Conservation (phyloP, 1,140 invertebrate species). For the Nasonia giraulti region DNA sequence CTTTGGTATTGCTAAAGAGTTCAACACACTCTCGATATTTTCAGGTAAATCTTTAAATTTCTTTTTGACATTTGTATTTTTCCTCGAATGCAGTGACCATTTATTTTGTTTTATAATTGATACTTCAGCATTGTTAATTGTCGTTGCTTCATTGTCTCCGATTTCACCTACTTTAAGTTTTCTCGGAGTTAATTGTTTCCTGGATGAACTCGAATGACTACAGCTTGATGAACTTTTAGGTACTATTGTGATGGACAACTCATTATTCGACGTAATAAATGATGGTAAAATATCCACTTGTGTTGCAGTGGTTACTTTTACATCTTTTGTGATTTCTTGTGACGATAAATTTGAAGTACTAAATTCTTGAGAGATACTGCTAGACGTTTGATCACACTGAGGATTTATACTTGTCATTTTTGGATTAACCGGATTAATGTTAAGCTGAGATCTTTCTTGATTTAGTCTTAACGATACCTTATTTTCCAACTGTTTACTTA, state of each 20-base stretch:
- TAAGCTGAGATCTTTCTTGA: background rate
- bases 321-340: background rate
- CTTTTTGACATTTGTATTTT: constrained; percentile 6
- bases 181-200: constrained; percentile 44
- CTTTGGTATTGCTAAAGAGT: constrained; percentile 37
- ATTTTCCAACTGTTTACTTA: background rate
- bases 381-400: background rate
- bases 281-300: constrained; percentile 47
- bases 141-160: background rate
- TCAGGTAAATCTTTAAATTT: constrained; percentile 34
- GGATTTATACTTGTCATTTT: background rate
- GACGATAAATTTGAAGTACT: background rate
- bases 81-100: background rate
- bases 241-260: constrained; percentile 38
- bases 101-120: constrained; percentile 28
- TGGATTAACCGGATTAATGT: background rate
- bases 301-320: constrained; percentile 36
- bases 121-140: background rate
- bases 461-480: background rate
- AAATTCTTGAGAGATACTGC: background rate
- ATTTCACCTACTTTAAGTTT: constrained; percentile 32
- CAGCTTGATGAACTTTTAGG: constrained; percentile 22
- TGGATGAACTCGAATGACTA: constrained; percentile 24
- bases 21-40: constrained; percentile 27
- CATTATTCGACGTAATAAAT: constrained; percentile 25